Evolutionary conservation across 37 sponge, comb jelly and placozoan species (phyloP), one percentile per base, ranked within the genome.

Genomic region (Geodia barretti): DNA sequence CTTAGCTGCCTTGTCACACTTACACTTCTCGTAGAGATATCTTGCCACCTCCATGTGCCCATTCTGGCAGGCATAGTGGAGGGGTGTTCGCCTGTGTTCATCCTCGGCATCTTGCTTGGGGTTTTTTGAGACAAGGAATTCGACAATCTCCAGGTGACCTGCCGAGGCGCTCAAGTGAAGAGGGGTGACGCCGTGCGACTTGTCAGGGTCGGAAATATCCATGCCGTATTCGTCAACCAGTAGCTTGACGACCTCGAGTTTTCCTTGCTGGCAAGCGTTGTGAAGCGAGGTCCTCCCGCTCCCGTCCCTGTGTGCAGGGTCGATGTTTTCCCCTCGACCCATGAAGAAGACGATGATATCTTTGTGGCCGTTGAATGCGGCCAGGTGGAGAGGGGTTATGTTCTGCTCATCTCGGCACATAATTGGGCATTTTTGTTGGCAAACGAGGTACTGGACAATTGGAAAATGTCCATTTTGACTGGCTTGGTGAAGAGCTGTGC

Each of bases 381-480:
- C 94, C 23, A 97, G 2, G 41, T 97, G 95, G 1, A 89, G 42
- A 24, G 97, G 83, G 2, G 87, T 84, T 29, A 88, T 82, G 3
- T 70, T 87, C 69, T 91, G 80, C 31, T 68, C 75, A 63, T 90
- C 92, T 43, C 42, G 31, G n/a, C 25, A 79, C 38, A 72, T 68
- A 3, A 71, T 59, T 34, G 75, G 64, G 33, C 72, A 62, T 7
- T 67, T 70, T 59, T 33, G 35, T 19, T 77, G 35, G 17, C 66
- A 39, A 0, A 94, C 39, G 0, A 89, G 73, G 42, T 78, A 71
- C 63, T 84, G 31, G 17, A 90, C 89, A 30, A 83, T 82, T 3
- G 86, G 85, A 11, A 75, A 37, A 34, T 81, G 60, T 24, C 92
- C 92, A 60, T 78, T 80, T 41, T 90, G 83, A 60, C 64, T 40